Evolutionary conservation across 53 echinoderm and acorn worm species (phyloP).

Genomic region (Holothuria leucospilota): DNA sequence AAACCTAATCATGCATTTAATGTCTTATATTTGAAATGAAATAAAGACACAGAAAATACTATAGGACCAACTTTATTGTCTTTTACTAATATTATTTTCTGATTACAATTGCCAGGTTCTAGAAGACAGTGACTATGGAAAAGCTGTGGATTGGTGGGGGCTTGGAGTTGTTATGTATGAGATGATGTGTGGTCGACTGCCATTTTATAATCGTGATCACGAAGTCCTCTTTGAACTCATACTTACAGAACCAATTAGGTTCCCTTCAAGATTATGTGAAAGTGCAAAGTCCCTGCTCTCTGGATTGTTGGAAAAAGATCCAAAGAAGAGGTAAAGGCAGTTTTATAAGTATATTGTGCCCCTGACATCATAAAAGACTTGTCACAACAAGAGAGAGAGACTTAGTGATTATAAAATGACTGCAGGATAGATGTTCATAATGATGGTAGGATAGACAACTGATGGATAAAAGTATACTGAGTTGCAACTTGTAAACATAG

Average conservation of each 20-base stretch:
- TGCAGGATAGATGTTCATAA: too few relatives aligned
- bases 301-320: slow-evolving; percentile 86
- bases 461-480: too few relatives aligned
- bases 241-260: slow-evolving; percentile 87
- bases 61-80: too few relatives aligned
- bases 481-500: too few relatives aligned
- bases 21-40: too few relatives aligned
- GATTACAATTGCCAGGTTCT: slow-evolving; percentile 64
- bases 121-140: slow-evolving; percentile 98
- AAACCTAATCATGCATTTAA: too few relatives aligned
- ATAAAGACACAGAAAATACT: too few relatives aligned
- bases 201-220: slow-evolving; percentile 96
- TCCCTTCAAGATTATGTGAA: slow-evolving; percentile 80
- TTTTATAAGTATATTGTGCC: not conserved
- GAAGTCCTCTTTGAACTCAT: slow-evolving; percentile 97
- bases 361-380: not conserved
- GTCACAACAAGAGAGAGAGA: not conserved
- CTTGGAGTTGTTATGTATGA: slow-evolving; percentile 99
- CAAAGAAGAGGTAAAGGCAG: slow-evolving; percentile 75
- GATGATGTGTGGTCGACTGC: slow-evolving; percentile 98
- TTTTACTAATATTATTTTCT: not conserved
- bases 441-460: too few relatives aligned
- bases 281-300: slow-evolving; percentile 77
- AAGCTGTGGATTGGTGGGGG: slow-evolving; percentile 99
- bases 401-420: too few relatives aligned